Conservation (phyloP, 1,140 invertebrate genomes). For the Proctacanthus coquilletti region DNA sequence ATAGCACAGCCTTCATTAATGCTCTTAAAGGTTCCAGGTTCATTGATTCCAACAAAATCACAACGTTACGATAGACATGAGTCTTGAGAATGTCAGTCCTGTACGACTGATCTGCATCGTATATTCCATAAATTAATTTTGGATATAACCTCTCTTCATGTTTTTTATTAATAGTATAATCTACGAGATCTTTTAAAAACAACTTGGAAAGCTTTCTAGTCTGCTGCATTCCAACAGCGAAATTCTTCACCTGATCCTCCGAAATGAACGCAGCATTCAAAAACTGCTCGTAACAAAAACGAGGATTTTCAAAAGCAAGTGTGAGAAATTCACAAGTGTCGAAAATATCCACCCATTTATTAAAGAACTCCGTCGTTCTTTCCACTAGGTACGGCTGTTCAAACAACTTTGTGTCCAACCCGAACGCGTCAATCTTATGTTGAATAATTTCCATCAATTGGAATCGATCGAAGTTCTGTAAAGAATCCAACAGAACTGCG, state of each 20-base stretch:
- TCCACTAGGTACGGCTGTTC: constrained; percentile 3
- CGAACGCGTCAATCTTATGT: constrained; percentile 8
- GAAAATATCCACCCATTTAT: constrained; percentile 7
- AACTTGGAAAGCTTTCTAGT: not conserved
- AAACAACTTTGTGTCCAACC: constrained; percentile 2
- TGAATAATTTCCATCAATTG: constrained; percentile 5
- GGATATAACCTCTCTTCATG: constrained; percentile 6
- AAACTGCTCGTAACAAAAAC: constrained; percentile 6
- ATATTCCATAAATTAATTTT: not conserved
- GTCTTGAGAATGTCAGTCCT: constrained; percentile 8
- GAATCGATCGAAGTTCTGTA: constrained; percentile 8
- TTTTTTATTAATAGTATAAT: not conserved
- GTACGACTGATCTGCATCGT: constrained; percentile 4
- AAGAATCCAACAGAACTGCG: constrained; percentile 4
- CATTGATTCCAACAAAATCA: no score
- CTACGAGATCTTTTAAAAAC: not conserved
- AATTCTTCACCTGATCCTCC: constrained; percentile 5
- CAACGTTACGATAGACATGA: constrained; percentile 7
- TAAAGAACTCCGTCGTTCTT: constrained; percentile 8
- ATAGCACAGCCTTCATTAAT: not conserved
- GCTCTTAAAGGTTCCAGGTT: not conserved
- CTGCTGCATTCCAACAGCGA: not conserved
- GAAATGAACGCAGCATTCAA: constrained; percentile 8
- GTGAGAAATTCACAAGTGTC: constrained; percentile 8
- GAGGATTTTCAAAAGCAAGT: constrained; percentile 8